Base-by-base conservation (phyloP, 2,797 vertebrate species). In the Gambusia yucatana region DNA sequence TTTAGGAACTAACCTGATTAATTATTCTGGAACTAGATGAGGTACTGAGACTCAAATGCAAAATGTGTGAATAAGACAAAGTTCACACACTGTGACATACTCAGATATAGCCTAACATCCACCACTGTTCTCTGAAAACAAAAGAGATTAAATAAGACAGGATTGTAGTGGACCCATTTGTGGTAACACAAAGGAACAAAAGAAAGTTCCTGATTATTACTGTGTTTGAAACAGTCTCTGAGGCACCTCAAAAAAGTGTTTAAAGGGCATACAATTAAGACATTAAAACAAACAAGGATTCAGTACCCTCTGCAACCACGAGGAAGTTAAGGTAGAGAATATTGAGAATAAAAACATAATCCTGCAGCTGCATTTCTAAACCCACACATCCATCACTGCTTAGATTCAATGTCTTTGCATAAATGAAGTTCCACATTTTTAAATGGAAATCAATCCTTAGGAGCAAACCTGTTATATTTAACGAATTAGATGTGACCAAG, bases 121-220 rank as follows among this genome's bases (percentile, higher is more conserved):
- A 69, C 52, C 9, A 0, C 14, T 14, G 13, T 22, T 80, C 57
- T 84, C 77, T 78, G 69, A 82, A 77, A 79, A 63, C 44, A 74
- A 36, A 85, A 71, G 44, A 70, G 13, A 79, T 77, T 41, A 87
- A 46, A 84, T 80, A 39, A 80, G 76, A 76, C 67, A 22, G 63
- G 80, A 85, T 84, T 81, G 84, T 41, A 71, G 63, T 1, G 11
- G 0, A 75, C 36, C 0, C 17, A 41, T 33, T 47, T 65, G 22
- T n/a, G 25, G 11, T 70, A 70, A 43, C 55, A 46, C 67, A 59
- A 25, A 39, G 36, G 39, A 83, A 75, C 33, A 67, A 41, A 39
- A 41, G 6, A 52, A 70, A 70, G 20, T 78, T 82, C 65, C 11
- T 69, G 7, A 11, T 77, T 50, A 50, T 50, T 50, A 50, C 8